A percentile compares a stretch with the other conserved stretches of the same genome.
Evolutionary conservation across 2,888 invertebrate genomes (phyloP).

Genomic region (Polyommatus icarus): DNA sequence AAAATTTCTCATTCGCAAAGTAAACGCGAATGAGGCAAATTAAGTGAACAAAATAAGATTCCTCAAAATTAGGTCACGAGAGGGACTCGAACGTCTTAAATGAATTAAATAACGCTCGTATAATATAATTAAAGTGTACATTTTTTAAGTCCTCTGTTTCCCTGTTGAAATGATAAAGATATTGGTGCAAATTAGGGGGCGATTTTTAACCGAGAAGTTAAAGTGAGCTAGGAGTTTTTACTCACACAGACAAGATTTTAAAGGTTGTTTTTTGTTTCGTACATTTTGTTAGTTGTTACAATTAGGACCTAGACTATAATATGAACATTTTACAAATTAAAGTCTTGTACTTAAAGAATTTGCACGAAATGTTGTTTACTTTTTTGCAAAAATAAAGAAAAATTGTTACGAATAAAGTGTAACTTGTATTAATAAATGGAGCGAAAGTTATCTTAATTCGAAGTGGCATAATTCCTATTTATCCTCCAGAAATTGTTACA

Average conservation of each 20-base stretch:
- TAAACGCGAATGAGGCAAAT: constrained; percentile 73
- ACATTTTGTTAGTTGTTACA: background rate
- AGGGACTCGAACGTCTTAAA: constrained; percentile 60
- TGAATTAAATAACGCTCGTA: constrained; percentile 53
- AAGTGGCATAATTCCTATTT: constrained; percentile 62
- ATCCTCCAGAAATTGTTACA: constrained; percentile 56
- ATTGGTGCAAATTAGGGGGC: background rate
- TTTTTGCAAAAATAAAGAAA: no score
- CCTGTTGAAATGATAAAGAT: constrained; percentile 17
- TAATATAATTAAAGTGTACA: constrained; percentile 69
- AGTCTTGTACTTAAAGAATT: no score
- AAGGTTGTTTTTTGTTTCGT: background rate
- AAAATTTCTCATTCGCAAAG: constrained; percentile 69
- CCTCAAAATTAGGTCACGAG: constrained; percentile 69
- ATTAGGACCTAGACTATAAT: background rate
- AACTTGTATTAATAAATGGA: constrained; percentile 18
- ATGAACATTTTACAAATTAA: no score
- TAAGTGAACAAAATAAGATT: constrained; percentile 75
- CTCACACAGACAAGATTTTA: background rate
- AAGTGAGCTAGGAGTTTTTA: background rate
- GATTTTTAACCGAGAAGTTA: background rate
- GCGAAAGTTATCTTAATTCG: constrained; percentile 44
- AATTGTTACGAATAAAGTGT: background rate
- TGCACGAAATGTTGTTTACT: no score
- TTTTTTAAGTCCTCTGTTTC: constrained; percentile 52